Conservation (phyloP, 2,113 vertebrate genomes). For the Parus major region DNA sequence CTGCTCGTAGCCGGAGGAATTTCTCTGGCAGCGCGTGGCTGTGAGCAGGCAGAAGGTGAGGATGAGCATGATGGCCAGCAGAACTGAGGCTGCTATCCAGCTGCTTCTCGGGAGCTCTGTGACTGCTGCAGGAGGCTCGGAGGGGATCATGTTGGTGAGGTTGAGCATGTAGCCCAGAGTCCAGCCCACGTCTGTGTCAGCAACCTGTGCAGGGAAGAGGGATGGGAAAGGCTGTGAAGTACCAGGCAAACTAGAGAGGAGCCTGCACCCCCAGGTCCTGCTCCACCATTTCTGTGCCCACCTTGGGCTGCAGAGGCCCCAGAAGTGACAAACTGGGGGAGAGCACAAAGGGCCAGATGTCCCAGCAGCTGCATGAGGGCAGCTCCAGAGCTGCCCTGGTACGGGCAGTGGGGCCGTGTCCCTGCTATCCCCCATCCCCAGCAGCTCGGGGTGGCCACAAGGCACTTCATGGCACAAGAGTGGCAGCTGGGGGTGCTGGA, state of each 20-base stretch:
- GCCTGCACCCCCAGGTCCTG: background rate
- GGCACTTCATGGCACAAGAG: background rate
- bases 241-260: background rate
- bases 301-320: background rate
- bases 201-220: slow-evolving; percentile 62
- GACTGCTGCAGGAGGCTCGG: slow-evolving; percentile 44
- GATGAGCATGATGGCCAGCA: slow-evolving; percentile 57
- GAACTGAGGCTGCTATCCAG: slow-evolving; percentile 72
- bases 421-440: fast-evolving
- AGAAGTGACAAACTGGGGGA: background rate
- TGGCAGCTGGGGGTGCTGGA: fast-evolving
- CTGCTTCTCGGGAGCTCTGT: slow-evolving; percentile 55
- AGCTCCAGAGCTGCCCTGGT: background rate
- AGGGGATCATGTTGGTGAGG: slow-evolving; percentile 81
- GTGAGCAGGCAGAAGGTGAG: slow-evolving; percentile 27
- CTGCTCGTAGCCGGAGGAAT: background rate
- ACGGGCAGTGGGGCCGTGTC: fast-evolving
- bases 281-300: background rate
- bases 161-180: slow-evolving; percentile 87
- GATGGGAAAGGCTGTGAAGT: background rate
- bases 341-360: background rate
- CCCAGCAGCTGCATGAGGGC: background rate
- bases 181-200: slow-evolving; percentile 79
- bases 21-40: background rate
- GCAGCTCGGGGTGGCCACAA: background rate